These are phyloP conservation scores for Mesaphorura yosii DNA, from an alignment of 1,140 invertebrate genomes.

Conservation along the genomic window DNA sequence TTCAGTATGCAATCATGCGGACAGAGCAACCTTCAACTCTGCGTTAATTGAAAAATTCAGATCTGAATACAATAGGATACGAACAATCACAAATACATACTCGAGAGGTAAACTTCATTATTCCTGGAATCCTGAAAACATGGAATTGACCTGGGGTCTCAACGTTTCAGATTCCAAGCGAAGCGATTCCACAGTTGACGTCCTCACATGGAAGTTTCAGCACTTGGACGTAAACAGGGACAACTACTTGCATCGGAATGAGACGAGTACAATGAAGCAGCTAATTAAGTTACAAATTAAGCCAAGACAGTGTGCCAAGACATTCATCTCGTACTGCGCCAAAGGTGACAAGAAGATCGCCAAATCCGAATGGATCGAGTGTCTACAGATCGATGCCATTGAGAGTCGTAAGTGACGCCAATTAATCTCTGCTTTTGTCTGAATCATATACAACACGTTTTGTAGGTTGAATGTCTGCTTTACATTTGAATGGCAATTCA, in stretches of 20 bases:
- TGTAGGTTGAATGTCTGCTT: conserved; percentile 2
- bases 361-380: conserved; percentile 64
- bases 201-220: conserved; percentile 77
- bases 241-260: conserved; percentile 56
- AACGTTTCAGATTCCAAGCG: too few species aligned
- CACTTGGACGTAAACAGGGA: conserved; percentile 66
- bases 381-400: conserved; percentile 54
- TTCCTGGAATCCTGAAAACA: neutral
- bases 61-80: conserved; percentile 52
- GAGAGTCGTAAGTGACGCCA: conserved; percentile 37
- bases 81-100: conserved; percentile 13
- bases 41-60: conserved; percentile 71
- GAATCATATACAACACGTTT: neutral
- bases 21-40: conserved; percentile 63
- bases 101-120: neutral
- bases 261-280: conserved; percentile 64
- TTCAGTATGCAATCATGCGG: conserved; percentile 52
- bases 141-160: neutral
- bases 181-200: too few species aligned
- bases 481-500: too few species aligned
- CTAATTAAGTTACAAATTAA: conserved; percentile 74
- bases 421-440: neutral
- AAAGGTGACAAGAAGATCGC: conserved; percentile 60
- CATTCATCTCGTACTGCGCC: conserved; percentile 77
- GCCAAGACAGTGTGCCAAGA: conserved; percentile 73